Evolutionary conservation across 2,113 vertebrate genomes (phyloP), one percentile per base, ranked within the genome.

Genomic region (Patagioenas fasciata): DNA sequence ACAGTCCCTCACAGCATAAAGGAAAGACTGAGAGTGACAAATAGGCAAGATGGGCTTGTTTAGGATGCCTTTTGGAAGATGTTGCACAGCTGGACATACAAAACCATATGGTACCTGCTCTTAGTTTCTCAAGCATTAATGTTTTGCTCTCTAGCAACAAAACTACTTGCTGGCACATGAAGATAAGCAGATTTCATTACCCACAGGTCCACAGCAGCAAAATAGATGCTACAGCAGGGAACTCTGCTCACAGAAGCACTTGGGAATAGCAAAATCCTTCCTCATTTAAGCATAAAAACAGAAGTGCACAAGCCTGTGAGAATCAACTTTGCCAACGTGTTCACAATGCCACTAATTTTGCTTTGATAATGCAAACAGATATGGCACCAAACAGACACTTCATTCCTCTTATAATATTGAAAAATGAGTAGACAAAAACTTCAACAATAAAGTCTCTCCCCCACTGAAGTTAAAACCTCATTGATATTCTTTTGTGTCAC

Each of bases 151-250:
- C 50, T 19, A 84, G 38, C 32, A 78, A 75, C 11, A 85, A 67
- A 85, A 67, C 36, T 87, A 61, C 57, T 78, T 75, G 53, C 88
- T 95, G 77, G 80, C 80, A 81, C 28, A 79, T 44, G 4, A 88
- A 62, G 93, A 95, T 93, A 92, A 96, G 90, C 80, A 95, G 84
- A 95, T 93, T 96, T 94, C 54, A 69, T 32, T 95, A 66, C 89
- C 93, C 58, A 50, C 29, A 86, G 91, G 57, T 80, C 80, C 61
- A 81, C 19, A 72, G 57, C 56, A 85, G 91, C 65, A 82, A 80
- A 96, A 95, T 0, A 89, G 58, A 91, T 75, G 70, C 79, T 65
- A 65, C 0, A 0, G 44, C n/a, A 92, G 34, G 57, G 70, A 95
- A 91, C 32, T 90, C 51, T 34, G 26, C 29, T 86, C 86, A 79